Percentiles rank a stretch among this genome's conserved stretches.
Conservation (phyloP, 2,888 invertebrate species). For the Trypoxylon attenuatum region DNA sequence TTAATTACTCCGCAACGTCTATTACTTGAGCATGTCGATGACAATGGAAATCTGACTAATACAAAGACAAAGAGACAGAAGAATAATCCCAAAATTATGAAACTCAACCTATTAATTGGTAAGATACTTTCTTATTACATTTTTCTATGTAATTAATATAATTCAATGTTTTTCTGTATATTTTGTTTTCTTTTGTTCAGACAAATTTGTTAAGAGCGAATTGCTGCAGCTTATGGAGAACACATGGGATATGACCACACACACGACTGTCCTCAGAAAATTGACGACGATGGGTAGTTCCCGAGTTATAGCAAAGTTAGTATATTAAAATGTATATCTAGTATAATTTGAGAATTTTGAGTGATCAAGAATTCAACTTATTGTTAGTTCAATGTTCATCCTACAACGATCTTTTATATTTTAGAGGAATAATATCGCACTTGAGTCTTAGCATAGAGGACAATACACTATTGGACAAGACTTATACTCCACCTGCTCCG, state of each 20-base stretch:
- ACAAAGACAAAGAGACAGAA: neutral
- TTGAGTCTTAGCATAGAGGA: conserved; percentile 41
- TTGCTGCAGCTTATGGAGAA: conserved; percentile 49
- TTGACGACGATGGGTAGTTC: conserved; percentile 44
- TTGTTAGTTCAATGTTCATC: neutral
- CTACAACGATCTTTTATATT: too few species aligned
- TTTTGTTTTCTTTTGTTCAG: conserved; percentile 48
- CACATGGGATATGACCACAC: conserved; percentile 57
- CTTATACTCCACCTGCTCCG: conserved; percentile 74
- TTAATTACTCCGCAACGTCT: neutral
- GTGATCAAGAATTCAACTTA: neutral
- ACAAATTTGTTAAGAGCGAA: conserved; percentile 53
- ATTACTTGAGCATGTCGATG: conserved; percentile 6
- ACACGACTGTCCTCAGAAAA: conserved; percentile 50
- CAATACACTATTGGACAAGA: conserved; percentile 65
- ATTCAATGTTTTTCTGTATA: neutral
- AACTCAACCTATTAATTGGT: conserved; percentile 13
- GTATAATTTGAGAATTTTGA: neutral
- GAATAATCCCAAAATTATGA: neutral
- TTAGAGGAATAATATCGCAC: conserved; percentile 60
- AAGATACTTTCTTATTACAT: neutral
- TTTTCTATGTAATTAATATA: neutral
- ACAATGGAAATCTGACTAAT: neutral
- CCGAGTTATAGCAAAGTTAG: conserved; percentile 59
- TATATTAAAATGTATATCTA: conserved; percentile 16